Conservation (phyloP, 2,888 invertebrate genomes). For the Taphrorychus bicolor region DNA sequence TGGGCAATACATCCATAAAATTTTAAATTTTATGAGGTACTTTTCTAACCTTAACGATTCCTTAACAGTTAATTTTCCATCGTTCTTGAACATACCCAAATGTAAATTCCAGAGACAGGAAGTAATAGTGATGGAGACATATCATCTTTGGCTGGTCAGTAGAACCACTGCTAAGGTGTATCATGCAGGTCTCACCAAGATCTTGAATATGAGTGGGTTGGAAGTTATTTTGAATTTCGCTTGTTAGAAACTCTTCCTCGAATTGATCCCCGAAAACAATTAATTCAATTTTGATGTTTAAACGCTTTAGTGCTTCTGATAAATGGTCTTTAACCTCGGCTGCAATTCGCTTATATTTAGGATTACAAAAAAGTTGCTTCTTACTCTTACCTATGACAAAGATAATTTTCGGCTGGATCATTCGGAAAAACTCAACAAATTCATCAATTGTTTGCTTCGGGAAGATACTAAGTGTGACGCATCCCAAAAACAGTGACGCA, state of each 20-base stretch:
- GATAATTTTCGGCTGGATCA: neutral
- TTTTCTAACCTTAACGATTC: too few relatives aligned
- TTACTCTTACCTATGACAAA: neutral
- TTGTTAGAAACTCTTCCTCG: constrained; percentile 6
- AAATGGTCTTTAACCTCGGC: too few relatives aligned
- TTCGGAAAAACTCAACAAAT: neutral
- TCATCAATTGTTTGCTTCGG: neutral
- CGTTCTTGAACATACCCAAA: too few relatives aligned
- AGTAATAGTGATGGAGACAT: neutral
- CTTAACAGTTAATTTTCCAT: too few relatives aligned
- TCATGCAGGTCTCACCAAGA: constrained; percentile 1
- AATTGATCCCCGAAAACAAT: constrained; percentile 10
- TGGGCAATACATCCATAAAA: too few relatives aligned
- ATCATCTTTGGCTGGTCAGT: neutral
- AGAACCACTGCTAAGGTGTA: neutral
- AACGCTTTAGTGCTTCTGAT: too few relatives aligned
- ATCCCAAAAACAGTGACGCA: neutral
- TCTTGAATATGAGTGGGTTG: constrained; percentile 7
- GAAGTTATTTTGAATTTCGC: neutral
- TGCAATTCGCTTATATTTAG: too few relatives aligned
- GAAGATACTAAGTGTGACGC: neutral
- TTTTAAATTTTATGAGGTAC: too few relatives aligned
- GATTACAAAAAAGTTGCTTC: too few relatives aligned
- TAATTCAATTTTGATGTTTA: neutral
- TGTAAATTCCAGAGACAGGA: too few relatives aligned